Evolutionary conservation across 2,888 invertebrate species (phyloP).

Genomic region (Drosophila meridiana): DNA sequence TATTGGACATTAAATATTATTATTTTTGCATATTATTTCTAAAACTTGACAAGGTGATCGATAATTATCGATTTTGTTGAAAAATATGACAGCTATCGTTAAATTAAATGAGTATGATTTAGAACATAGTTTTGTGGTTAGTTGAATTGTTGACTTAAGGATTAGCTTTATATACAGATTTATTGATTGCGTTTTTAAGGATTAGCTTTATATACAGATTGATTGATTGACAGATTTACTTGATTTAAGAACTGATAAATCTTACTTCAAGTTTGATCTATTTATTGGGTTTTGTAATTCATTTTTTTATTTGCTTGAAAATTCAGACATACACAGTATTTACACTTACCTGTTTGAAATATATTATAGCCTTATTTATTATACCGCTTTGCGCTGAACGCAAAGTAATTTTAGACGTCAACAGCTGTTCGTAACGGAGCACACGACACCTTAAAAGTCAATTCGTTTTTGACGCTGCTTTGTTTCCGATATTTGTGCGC

Average conservation of each 20-base stretch:
- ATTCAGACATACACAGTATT: background rate
- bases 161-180: background rate
- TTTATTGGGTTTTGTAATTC: background rate
- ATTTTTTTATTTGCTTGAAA: background rate
- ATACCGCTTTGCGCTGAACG: background rate
- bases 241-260: background rate
- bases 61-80: background rate
- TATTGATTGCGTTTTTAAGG: background rate
- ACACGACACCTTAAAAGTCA: slow-evolving; percentile 61
- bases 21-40: too few relatives aligned
- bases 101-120: background rate
- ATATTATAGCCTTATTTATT: background rate
- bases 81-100: background rate
- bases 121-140: background rate
- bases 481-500: slow-evolving; percentile 31
- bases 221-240: background rate
- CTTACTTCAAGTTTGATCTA: background rate
- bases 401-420: background rate
- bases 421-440: slow-evolving; percentile 21
- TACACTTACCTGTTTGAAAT: too few relatives aligned
- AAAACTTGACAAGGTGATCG: background rate
- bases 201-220: background rate
- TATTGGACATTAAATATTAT: too few relatives aligned
- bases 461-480: background rate
- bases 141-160: background rate